phyloP scores from a whole-genome alignment of 2,797 vertebrate genomes.

The Ceryle rudis region DNA sequence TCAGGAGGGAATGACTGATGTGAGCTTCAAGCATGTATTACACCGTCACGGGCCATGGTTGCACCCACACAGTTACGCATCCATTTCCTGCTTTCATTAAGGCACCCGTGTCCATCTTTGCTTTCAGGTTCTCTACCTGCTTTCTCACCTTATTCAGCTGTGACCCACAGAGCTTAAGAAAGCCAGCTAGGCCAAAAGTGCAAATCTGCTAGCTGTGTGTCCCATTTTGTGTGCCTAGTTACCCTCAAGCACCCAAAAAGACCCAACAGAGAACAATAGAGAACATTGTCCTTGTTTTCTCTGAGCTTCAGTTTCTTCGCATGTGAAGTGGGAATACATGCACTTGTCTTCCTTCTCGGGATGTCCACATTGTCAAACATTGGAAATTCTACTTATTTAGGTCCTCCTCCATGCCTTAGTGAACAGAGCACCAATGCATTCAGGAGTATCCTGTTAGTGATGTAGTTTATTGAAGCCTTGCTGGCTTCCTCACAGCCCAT shows the following conservation, averaged over 20 bases:
- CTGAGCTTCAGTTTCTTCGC: not conserved
- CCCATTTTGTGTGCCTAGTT: not conserved
- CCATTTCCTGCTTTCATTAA: not conserved
- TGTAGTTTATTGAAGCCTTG: not conserved
- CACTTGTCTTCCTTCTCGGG: not conserved
- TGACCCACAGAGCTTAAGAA: rapidly evolving
- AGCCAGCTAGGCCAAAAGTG: not conserved
- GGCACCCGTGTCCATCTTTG: not conserved
- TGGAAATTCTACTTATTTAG: not conserved
- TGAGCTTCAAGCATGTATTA: not conserved
- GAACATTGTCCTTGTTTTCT: not conserved
- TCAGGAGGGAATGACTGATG: not conserved
- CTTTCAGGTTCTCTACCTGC: not conserved
- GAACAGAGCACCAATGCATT: not conserved
- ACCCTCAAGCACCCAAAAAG: not conserved
- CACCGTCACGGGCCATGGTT: not conserved
- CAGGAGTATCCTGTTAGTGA: not conserved
- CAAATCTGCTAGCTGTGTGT: not conserved
- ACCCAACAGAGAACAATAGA: not conserved
- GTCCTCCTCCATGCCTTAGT: not conserved
- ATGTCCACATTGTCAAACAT: not conserved
- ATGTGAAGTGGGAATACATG: rapidly evolving
- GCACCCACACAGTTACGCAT: not conserved
- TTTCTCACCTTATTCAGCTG: not conserved
- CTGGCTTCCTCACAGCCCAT: not conserved